A percentile compares a stretch with the other conserved stretches of the same genome.
Conservation (phyloP, 2,888 invertebrate genomes). For the Barypeithes pellucidus region DNA sequence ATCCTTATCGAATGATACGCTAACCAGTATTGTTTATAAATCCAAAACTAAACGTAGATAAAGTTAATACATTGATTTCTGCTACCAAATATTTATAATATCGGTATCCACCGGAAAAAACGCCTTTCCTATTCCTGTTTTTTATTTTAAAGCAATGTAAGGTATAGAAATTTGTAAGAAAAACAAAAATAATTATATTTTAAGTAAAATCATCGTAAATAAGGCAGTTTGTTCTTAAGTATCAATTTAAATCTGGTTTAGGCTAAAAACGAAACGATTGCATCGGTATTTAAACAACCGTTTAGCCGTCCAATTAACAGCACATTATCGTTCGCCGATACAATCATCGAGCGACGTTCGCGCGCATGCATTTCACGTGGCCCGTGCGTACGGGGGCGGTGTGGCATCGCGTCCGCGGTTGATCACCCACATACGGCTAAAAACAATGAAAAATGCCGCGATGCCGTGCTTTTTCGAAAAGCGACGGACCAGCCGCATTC, state of each 20-base stretch:
- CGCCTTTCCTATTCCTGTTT: no score
- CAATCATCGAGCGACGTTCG: conserved; percentile 42
- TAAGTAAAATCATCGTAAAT: no score
- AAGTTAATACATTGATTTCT: neutral
- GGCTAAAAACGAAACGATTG: neutral
- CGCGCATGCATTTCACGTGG: conserved; percentile 45
- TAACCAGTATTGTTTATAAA: conserved; percentile 5
- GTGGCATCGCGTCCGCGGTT: conserved; percentile 11
- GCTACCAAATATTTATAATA: conserved; percentile 1
- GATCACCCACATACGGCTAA: conserved; percentile 29
- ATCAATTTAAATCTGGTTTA: neutral
- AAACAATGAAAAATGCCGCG: conserved; percentile 21
- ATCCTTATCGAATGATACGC: neutral
- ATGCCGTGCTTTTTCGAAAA: conserved; percentile 18
- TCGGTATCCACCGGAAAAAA: no score
- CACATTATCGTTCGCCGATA: conserved; percentile 29
- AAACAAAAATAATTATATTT: no score
- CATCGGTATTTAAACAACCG: conserved; percentile 10
- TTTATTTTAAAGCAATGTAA: no score
- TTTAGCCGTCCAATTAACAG: conserved; percentile 20
- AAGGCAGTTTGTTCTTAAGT: no score
- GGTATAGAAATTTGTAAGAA: no score
- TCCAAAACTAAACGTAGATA: neutral
- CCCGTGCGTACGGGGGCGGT: conserved; percentile 33
- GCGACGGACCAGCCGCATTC: conserved; percentile 24